Evolutionary conservation across 1,140 invertebrate genomes (phyloP).

Genomic region (Anoplolepis gracilipes): DNA sequence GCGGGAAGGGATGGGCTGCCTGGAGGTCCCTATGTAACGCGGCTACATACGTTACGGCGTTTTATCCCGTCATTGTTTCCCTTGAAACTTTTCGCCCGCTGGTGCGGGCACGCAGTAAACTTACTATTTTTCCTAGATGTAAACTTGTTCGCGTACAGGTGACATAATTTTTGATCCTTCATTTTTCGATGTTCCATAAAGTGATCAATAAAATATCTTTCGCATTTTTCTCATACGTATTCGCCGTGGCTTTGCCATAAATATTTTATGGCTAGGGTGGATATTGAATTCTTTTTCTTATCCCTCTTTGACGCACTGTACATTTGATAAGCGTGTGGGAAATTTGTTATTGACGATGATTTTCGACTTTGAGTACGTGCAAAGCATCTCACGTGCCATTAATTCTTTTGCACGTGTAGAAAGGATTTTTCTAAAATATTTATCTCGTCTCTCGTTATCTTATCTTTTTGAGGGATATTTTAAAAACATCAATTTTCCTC

Average conservation of each 20-base stretch:
- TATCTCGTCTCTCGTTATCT: too few relatives aligned
- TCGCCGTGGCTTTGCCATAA: conserved; percentile 27
- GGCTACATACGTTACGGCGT: conserved; percentile 67
- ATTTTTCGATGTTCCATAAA: conserved; percentile 40
- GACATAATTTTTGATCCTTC: conserved; percentile 45
- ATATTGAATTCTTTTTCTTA: conserved; percentile 59
- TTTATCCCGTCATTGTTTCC: conserved; percentile 74
- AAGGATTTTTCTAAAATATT: neutral
- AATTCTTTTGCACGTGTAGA: neutral
- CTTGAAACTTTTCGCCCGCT: conserved; percentile 66
- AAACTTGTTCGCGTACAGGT: conserved; percentile 52
- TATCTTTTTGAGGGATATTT: neutral
- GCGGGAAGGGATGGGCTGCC: conserved; percentile 45
- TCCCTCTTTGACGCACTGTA: conserved; percentile 2
- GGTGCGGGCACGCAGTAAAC: conserved; percentile 61
- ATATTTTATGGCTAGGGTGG: conserved; percentile 32
- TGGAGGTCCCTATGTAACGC: conserved; percentile 42
- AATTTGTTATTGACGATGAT: conserved; percentile 45
- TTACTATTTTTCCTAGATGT: conserved; percentile 66
- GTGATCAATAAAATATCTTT: conserved; percentile 54
- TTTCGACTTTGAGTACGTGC: neutral
- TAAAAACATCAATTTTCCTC: neutral
- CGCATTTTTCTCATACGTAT: neutral
- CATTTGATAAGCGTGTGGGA: conserved; percentile 4
- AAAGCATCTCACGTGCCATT: neutral